A percentile compares a stretch with the other conserved stretches of the same genome.
phyloP scores from a whole-genome alignment of 2,888 invertebrate genomes.

The Xylota sylvarum region DNA sequence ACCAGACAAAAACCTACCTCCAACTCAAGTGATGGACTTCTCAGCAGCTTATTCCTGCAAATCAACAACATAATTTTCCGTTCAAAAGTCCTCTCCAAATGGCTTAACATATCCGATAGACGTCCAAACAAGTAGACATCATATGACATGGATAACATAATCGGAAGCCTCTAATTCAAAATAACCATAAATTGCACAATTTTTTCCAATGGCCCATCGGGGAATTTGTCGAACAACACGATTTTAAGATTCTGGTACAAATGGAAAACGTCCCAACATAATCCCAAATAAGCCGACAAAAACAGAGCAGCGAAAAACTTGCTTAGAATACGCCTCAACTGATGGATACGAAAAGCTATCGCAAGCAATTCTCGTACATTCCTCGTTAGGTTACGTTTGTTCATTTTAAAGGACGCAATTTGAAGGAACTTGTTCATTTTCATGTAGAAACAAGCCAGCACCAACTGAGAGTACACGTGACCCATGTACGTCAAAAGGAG shows the following conservation, averaged over 20 bases:
- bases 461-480: background rate
- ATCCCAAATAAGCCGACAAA: background rate
- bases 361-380: background rate
- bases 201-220: too few species aligned
- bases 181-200: background rate
- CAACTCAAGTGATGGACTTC: background rate
- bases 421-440: background rate
- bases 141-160: background rate
- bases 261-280: background rate
- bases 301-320: background rate
- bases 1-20: constrained; percentile 8
- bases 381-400: background rate
- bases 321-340: background rate
- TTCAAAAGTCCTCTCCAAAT: background rate
- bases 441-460: background rate
- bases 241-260: background rate
- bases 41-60: background rate
- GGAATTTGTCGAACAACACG: background rate
- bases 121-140: constrained; percentile 16
- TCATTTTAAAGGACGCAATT: background rate
- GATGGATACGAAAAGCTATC: background rate
- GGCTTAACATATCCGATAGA: background rate
- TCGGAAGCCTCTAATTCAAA: background rate
- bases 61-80: background rate
- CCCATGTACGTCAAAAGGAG: background rate